Evolutionary conservation across 2,797 vertebrate species (phyloP).

Genomic region (Anas capensis): DNA sequence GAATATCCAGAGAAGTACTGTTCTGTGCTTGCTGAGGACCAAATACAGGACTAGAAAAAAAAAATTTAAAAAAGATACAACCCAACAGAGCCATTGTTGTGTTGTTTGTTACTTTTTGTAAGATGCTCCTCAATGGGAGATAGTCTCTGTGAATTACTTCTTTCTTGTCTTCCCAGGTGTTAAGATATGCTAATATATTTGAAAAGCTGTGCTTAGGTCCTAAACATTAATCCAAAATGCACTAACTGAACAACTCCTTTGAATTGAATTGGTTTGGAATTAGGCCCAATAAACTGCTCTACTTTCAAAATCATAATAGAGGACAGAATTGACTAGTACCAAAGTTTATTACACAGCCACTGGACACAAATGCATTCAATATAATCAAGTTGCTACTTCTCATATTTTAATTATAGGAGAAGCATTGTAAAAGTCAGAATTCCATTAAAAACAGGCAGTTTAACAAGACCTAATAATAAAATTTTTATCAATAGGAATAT

Average conservation of each 20-base stretch:
- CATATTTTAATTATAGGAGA: conserved; percentile 70
- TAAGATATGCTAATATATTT: background rate
- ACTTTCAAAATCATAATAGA: background rate
- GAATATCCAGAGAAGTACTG: background rate
- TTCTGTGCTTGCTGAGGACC: background rate
- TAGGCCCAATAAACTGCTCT: background rate
- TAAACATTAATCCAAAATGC: background rate
- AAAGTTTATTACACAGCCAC: conserved; percentile 53
- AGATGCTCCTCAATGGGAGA: background rate
- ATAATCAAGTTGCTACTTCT: conserved; percentile 55
- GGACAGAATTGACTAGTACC: conserved; percentile 40
- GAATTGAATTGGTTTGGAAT: conserved; percentile 18
- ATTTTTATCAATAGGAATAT: conserved; percentile 77
- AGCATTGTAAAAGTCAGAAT: conserved; percentile 52
- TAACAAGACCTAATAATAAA: conserved; percentile 72
- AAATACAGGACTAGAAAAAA: background rate
- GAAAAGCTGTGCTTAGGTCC: background rate
- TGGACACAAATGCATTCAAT: conserved; percentile 37
- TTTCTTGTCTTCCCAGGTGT: background rate
- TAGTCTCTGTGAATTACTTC: background rate
- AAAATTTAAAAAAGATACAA: background rate
- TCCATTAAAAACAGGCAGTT: conserved; percentile 54
- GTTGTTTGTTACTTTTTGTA: too few species aligned
- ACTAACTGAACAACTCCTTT: background rate
- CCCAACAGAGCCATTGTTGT: background rate